Evolutionary conservation across 2,797 vertebrate genomes (phyloP).

Genomic region (Brachyrhaphis roseni): DNA sequence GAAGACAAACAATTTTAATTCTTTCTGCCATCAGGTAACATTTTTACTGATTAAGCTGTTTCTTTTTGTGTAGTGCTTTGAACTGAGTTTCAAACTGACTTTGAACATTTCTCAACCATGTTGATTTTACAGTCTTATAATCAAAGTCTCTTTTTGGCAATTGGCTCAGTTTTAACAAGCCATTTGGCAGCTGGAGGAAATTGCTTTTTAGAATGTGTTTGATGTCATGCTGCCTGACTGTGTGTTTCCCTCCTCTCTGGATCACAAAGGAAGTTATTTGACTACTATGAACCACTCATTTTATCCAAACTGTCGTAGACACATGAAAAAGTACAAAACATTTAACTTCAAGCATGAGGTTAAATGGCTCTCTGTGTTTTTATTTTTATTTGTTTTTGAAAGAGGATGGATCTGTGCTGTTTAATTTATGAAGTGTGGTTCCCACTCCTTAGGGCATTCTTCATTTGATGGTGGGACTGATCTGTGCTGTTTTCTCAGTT

Average conservation of each 20-base stretch:
- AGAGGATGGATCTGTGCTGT: constrained; percentile 39
- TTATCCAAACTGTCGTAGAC: constrained; percentile 34
- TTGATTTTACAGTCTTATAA: background rate
- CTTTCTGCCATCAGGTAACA: constrained; percentile 5
- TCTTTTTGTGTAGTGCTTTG: constrained; percentile 33
- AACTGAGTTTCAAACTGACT: background rate
- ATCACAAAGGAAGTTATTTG: constrained; percentile 18
- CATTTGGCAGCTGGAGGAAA: background rate
- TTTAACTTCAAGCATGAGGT: constrained; percentile 40
- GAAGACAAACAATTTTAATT: constrained; percentile 4
- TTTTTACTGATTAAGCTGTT: constrained; percentile 41
- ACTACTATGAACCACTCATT: constrained; percentile 31
- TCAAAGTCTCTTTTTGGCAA: constrained; percentile 5
- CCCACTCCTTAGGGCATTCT: constrained; percentile 43
- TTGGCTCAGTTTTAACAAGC: constrained; percentile 1
- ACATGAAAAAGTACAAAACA: constrained; percentile 41
- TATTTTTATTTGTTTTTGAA: background rate
- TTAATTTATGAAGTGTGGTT: constrained; percentile 64
- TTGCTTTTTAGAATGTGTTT: constrained; percentile 12
- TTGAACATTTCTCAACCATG: background rate
- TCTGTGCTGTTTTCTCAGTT: background rate
- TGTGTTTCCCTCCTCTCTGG: constrained; percentile 15
- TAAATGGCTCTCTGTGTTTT: constrained; percentile 61
- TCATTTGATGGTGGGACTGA: constrained; percentile 29
- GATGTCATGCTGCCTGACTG: constrained; percentile 10